Base-by-base conservation (phyloP, 2,888 invertebrate genomes). In the Apodemia duryi region DNA sequence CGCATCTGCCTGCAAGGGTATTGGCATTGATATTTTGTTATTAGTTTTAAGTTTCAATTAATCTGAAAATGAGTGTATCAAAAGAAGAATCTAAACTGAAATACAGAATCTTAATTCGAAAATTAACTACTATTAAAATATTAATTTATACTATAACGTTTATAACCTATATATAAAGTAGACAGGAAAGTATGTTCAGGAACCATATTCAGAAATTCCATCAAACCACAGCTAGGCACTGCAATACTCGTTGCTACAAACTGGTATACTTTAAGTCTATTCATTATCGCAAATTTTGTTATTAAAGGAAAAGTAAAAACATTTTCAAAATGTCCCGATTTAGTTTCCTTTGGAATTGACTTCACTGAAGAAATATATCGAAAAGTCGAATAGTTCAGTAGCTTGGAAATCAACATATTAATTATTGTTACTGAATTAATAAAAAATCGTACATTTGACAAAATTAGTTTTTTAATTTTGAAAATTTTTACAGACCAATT, bases 181-280 rank as follows among this genome's bases (percentile, higher is more conserved):
- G 80, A 69, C 10, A 83, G 54, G 64, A 84, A 79, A 57, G 80
- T 77, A 61, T 83, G 73, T 43, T 78, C 69, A 28, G 88, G 78
- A 9, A 91, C 63, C 35, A 84, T 57, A 69, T 80, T 80, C 2
- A 83, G 71, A 65, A 83, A 74, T 80, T 91, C 89, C 72, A 93
- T 74, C 64, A 87, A 65, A 57, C 84, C 84, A 68, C 85, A 79
- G 61, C 77, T 71, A 28, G 94, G 93, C 67, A 93, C 66, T 38
- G 81, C 78, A 67, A 88, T 62, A 46, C 82, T 76, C 5, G 92
- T 85, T 60, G 85, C 82, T 49, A 80, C 66, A 28, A 91, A 74
- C 68, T 94, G 93, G 77, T 93, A 93, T 3, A 90, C 77, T 83
- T 94, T 94, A 29, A 93, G 79, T 73, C 92, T 88, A 77, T 93